Conservation (phyloP, 1,140 invertebrate species). For the Globodera rostochiensis region DNA sequence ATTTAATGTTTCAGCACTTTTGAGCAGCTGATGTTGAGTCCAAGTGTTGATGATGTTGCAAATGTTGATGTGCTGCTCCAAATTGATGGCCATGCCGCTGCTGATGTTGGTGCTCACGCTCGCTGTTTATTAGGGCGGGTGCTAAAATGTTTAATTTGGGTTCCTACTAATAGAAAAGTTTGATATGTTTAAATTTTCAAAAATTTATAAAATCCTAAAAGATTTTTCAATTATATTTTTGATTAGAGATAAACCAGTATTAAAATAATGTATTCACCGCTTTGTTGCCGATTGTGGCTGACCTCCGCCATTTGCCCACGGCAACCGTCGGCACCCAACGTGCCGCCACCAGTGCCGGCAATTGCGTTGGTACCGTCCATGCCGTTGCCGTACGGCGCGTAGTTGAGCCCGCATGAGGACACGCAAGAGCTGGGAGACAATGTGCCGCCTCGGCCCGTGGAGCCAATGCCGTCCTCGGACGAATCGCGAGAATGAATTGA, state of each 20-base stretch:
- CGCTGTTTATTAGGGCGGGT: neutral
- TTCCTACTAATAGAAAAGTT: neutral
- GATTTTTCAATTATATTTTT: no score
- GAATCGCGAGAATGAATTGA: constrained; percentile 22
- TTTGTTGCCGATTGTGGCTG: constrained; percentile 22
- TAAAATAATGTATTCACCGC: neutral
- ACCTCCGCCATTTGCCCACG: neutral
- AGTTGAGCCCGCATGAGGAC: constrained; percentile 16
- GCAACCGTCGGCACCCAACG: neutral
- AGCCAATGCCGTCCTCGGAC: constrained; percentile 29
- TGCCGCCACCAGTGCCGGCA: neutral
- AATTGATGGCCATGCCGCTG: neutral
- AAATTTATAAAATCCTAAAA: no score
- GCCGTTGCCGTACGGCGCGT: neutral
- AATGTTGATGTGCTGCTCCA: constrained; percentile 1
- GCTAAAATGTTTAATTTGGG: neutral
- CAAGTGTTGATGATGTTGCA: neutral
- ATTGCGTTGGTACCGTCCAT: neutral
- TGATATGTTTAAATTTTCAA: no score
- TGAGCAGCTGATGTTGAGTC: neutral
- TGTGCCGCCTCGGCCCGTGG: constrained; percentile 15
- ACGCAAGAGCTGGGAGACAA: constrained; percentile 18
- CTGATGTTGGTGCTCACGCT: neutral
- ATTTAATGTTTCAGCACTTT: neutral
- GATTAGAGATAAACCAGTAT: no score